Percentiles rank a stretch among this genome's conserved stretches.
These are phyloP conservation scores for Trachythela sp. DNA, from an alignment of 64 coral and sea anemone genomes.

Conservation along the genomic window DNA sequence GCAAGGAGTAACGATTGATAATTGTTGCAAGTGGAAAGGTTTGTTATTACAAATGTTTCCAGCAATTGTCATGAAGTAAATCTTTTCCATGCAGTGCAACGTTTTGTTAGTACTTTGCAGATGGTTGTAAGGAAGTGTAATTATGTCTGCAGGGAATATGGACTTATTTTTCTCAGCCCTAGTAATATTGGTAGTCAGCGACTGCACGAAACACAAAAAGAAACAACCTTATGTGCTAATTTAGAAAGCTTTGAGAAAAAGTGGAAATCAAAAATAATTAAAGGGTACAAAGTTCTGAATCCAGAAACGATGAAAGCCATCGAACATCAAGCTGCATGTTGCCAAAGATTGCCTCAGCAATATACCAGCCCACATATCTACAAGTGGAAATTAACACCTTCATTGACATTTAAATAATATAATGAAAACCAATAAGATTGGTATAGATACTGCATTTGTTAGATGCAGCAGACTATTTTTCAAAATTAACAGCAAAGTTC, in stretches of 20 bases:
- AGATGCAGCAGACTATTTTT: conserved; percentile 43
- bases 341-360: conserved; percentile 11
- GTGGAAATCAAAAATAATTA: neutral
- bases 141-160: conserved; percentile 39
- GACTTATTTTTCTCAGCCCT: conserved; percentile 19
- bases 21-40: neutral
- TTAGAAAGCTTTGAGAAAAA: conserved; percentile 27
- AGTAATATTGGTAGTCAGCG: conserved; percentile 25
- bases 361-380: conserved; percentile 29
- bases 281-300: neutral
- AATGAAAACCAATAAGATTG: conserved; percentile 37
- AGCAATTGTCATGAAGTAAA: neutral
- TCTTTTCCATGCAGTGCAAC: conserved; percentile 9
- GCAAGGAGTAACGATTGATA: neutral
- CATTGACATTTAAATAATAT: conserved; percentile 21
- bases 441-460: conserved; percentile 19
- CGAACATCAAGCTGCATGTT: conserved; percentile 8
- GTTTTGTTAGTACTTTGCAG: neutral
- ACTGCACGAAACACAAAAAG: neutral
- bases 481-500: conserved; percentile 24
- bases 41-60: neutral
- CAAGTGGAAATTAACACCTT: conserved; percentile 30
- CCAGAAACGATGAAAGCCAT: neutral
- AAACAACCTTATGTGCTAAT: conserved; percentile 1
- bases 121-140: neutral